A percentile compares a stretch with the other conserved stretches of the same genome.
Evolutionary conservation across 2,888 invertebrate species (phyloP).

Genomic region (Drosophila silvestris): DNA sequence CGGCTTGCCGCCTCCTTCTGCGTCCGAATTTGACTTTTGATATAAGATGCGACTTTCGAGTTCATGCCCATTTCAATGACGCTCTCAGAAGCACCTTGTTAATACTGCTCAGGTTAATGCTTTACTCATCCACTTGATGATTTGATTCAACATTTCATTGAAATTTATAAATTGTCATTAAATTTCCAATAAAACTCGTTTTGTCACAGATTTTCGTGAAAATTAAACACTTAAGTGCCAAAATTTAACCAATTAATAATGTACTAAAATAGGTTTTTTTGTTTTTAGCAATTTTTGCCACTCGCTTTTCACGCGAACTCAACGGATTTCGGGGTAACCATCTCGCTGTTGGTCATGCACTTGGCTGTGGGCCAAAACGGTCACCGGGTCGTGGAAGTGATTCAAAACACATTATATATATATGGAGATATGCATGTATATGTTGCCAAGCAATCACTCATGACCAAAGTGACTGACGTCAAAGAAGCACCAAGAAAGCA

Average conservation of each 20-base stretch:
- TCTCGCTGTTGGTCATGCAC: conserved; percentile 38
- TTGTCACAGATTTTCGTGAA: conserved; percentile 43
- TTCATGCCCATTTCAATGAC: conserved; percentile 27
- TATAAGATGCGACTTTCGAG: conserved; percentile 24
- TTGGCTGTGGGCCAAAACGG: conserved; percentile 60
- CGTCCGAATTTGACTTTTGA: conserved; percentile 13
- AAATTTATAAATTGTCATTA: conserved; percentile 22
- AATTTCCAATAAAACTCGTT: conserved; percentile 30
- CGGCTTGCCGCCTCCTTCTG: conserved; percentile 5
- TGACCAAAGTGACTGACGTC: conserved; percentile 40
- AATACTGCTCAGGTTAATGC: background rate
- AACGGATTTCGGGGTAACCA: conserved; percentile 39
- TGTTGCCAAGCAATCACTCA: conserved; percentile 25
- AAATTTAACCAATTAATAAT: conserved; percentile 17
- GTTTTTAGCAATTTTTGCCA: conserved; percentile 18
- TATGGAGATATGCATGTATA: conserved; percentile 1
- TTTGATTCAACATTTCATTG: conserved; percentile 32
- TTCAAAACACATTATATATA: conserved; percentile 22
- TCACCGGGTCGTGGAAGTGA: conserved; percentile 62
- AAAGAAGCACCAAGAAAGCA: conserved; percentile 14
- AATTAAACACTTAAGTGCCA: conserved; percentile 33
- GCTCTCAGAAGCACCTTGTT: conserved; percentile 3
- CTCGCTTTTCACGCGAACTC: conserved; percentile 51
- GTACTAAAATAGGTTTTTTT: conserved; percentile 18
- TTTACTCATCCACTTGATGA: conserved; percentile 6